Evolutionary conservation across 2,113 vertebrate species (phyloP), one percentile per base, ranked within the genome.

Genomic region (Panurus biarmicus): DNA sequence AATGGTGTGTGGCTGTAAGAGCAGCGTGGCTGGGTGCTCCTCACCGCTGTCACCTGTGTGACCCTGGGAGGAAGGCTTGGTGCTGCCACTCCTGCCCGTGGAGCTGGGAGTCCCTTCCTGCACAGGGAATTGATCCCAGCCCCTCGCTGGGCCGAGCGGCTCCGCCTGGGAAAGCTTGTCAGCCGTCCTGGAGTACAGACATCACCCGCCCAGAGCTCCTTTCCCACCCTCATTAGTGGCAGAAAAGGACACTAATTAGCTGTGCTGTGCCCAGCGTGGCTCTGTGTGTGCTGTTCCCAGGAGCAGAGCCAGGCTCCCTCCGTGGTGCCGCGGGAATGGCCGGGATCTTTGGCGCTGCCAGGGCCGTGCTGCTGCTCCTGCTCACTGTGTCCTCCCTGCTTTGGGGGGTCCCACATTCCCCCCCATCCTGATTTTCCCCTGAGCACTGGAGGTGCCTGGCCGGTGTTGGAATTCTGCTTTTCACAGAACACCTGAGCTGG

Each of bases 171-270:
- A 67, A 6, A 40, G 9, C 33, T 2, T 3, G 3, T 42, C 29
- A 28, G 42, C 72, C 0, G 0, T 3, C 16, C 67, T 53, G 80
- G 21, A 57, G 60, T 14, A 80, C 76, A 86, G 92, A 65, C 84
- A 94, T 87, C 72, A 31, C 50, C 3, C 40, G 17, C 62, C 57
- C 84, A 45, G 36, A 0, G 45, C 81, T 51, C 1, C 0, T n/a
- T 91, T 90, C 89, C 94, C 89, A 83, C n/a, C 70, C 91, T 94
- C 78, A 72, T 95, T 93, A 95, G 86, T 36, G n/a, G 11, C 72
- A 50, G 88, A 36, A 66, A 84, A 36, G 66, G 77, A 71, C 73
- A 40, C 87, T 94, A 88, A 94, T 94, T 89, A 96, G 94, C 77
- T 2, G 69, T 33, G 87, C 81, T 33, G 48, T 14, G 79, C 91